Conservation (phyloP, 2,797 vertebrate genomes). For the Melanotaenia boesemani region DNA sequence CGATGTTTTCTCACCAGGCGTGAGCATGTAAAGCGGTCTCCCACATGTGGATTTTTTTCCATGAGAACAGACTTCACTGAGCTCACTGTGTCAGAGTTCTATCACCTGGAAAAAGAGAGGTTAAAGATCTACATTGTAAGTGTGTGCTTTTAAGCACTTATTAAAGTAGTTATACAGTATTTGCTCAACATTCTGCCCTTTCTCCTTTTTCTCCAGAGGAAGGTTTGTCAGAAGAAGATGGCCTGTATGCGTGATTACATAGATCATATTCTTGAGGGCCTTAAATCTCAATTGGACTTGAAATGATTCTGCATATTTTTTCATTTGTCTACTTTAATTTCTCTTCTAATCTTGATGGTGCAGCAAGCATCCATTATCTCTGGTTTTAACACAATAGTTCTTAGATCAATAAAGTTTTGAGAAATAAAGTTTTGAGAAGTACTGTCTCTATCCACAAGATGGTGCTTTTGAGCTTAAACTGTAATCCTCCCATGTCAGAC, state of each 20-base stretch:
- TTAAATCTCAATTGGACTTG: conserved; percentile 60
- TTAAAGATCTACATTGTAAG: conserved; percentile 84
- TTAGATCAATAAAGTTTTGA: conserved; percentile 47
- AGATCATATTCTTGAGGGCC: conserved; percentile 56
- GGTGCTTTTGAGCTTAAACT: conserved; percentile 51
- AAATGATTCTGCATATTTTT: conserved; percentile 13
- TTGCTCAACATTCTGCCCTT: conserved; percentile 5
- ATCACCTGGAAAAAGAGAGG: conserved; percentile 81
- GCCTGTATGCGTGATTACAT: conserved; percentile 73
- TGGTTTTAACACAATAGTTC: background rate
- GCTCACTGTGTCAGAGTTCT: conserved; percentile 84
- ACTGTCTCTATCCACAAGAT: conserved; percentile 63
- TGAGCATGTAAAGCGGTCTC: conserved; percentile 80
- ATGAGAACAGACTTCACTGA: conserved; percentile 79
- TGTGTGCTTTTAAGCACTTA: background rate
- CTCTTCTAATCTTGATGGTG: background rate
- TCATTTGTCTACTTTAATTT: background rate
- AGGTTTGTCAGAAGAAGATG: conserved; percentile 77
- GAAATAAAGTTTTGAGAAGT: conserved; percentile 21
- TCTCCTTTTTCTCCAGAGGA: conserved; percentile 66
- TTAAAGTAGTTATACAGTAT: too few relatives aligned
- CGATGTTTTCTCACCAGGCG: conserved; percentile 67
- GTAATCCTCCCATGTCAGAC: background rate
- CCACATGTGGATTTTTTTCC: conserved; percentile 82
- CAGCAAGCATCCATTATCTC: background rate